phyloP scores from a whole-genome alignment of 2,888 invertebrate species.

The Drosophila testacea region DNA sequence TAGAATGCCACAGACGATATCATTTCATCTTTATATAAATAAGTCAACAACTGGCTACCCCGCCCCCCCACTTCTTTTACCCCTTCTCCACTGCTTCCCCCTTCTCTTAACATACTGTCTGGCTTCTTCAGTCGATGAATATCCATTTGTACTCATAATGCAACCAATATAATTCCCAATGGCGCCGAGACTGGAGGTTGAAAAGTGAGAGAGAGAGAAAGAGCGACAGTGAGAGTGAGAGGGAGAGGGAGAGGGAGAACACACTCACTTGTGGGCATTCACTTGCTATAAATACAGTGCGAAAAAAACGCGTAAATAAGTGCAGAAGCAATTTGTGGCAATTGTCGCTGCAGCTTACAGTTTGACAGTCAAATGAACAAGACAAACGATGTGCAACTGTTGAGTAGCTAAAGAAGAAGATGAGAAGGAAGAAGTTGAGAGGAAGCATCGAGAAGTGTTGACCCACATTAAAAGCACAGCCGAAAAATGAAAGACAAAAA shows the following conservation, averaged over 20 bases:
- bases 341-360: constrained; percentile 65
- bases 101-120: not conserved
- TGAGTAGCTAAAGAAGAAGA: not conserved
- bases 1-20: constrained; percentile 18
- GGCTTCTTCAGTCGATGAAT: constrained; percentile 13
- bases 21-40: constrained; percentile 40
- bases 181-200: constrained; percentile 39
- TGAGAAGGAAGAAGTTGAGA: not conserved
- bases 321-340: constrained; percentile 72
- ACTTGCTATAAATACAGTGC: constrained; percentile 54
- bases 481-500: constrained; percentile 37
- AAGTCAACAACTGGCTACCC: constrained; percentile 41
- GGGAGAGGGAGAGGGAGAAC: not conserved
- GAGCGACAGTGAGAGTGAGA: not conserved
- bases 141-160: constrained; percentile 52
- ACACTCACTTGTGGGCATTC: constrained; percentile 73
- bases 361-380: constrained; percentile 61
- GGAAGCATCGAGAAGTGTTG: constrained; percentile 41
- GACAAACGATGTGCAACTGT: constrained; percentile 67
- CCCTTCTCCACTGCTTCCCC: not conserved
- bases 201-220: not conserved
- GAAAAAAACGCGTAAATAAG: constrained; percentile 43
- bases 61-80: not conserved
- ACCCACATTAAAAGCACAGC: constrained; percentile 62
- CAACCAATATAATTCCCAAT: constrained; percentile 55